Evolutionary conservation across 2,797 vertebrate species (phyloP).

Genomic region (Bufotes viridis): DNA sequence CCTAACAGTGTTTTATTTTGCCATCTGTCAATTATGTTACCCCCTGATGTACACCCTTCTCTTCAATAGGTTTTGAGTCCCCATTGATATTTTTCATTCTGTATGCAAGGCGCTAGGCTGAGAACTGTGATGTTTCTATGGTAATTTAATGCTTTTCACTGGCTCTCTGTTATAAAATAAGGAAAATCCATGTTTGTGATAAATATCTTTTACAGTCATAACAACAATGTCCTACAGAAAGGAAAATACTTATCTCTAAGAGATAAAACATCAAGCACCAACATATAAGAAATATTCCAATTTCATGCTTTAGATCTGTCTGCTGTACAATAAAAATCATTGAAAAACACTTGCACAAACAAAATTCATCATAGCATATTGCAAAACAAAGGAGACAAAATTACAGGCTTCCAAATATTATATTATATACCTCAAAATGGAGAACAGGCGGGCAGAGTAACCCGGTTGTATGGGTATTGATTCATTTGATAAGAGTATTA

Average conservation of each 20-base stretch:
- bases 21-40: too few species aligned
- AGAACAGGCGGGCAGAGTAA: not conserved
- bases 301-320: not conserved
- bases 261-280: not conserved
- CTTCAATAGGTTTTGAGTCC: not conserved
- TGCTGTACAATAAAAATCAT: not conserved
- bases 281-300: not conserved
- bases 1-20: too few species aligned
- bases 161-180: not conserved
- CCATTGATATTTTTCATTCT: not conserved
- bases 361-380: not conserved
- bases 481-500: conserved; percentile 12
- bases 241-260: not conserved
- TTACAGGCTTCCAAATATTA: not conserved
- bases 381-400: not conserved
- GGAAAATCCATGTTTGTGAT: not conserved
- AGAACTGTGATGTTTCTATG: not conserved
- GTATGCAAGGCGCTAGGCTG: not conserved
- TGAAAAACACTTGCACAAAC: not conserved
- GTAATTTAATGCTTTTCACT: not conserved
- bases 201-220: not conserved
- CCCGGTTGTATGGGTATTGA: not conserved
- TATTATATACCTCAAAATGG: not conserved
- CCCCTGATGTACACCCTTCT: not conserved
- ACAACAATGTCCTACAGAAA: not conserved